These are phyloP conservation scores for Phenganax stokvisi DNA, from an alignment of 92 coral and sea anemone species.

Conservation along the genomic window DNA sequence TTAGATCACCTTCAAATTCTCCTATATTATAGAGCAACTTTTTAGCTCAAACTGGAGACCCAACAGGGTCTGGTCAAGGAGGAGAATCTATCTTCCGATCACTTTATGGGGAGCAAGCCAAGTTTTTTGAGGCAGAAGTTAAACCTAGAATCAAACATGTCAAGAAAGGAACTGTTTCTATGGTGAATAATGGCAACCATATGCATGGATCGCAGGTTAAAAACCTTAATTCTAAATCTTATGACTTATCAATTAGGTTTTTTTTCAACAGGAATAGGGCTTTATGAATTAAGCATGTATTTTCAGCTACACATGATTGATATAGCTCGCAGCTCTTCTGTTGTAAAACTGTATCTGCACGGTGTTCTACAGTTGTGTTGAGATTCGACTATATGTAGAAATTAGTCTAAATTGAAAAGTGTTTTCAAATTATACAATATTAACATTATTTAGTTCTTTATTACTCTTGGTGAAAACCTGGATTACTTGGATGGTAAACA, in stretches of 20 bases:
- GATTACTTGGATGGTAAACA: conserved; percentile 91
- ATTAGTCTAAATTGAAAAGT: too few relatives aligned
- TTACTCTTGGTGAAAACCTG: conserved; percentile 75
- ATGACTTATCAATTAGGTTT: not conserved
- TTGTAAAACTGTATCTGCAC: too few relatives aligned
- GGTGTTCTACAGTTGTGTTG: too few relatives aligned
- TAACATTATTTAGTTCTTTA: conserved; percentile 62
- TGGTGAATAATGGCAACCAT: conserved; percentile 94
- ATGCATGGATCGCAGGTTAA: conserved; percentile 96
- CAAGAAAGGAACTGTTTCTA: conserved; percentile 86
- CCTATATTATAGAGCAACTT: conserved; percentile 63
- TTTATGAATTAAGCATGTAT: not conserved
- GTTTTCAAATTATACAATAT: too few relatives aligned
- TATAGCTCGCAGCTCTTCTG: too few relatives aligned
- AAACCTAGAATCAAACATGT: conserved; percentile 87
- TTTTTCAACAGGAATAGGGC: not conserved
- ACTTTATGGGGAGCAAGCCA: conserved; percentile 97
- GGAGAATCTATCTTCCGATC: conserved; percentile 81
- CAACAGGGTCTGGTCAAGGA: conserved; percentile 83
- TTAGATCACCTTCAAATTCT: not conserved
- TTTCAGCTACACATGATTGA: too few relatives aligned
- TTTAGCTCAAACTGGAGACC: conserved; percentile 97
- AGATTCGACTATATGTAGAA: too few relatives aligned
- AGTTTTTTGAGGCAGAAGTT: conserved; percentile 80
- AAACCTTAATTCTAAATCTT: not conserved